Evolutionary conservation across 2,888 invertebrate species (phyloP).

Genomic region (Euplexia lucipara): DNA sequence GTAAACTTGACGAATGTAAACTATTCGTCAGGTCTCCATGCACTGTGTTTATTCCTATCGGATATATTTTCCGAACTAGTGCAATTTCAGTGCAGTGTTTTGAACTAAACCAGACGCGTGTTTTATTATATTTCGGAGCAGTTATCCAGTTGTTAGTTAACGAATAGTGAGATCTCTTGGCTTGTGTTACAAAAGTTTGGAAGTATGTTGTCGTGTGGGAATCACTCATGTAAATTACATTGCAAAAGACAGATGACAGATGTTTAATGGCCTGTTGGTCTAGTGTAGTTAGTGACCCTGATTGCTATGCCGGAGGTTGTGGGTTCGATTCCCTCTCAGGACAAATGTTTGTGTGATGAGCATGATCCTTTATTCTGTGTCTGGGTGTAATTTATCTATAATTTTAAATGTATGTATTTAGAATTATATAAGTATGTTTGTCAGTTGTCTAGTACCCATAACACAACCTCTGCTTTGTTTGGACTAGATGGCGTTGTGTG

Average conservation of each 20-base stretch:
- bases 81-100: slow-evolving; percentile 35
- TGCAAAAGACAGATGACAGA: neutral
- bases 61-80: slow-evolving; percentile 27
- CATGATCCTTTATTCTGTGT: too few species aligned
- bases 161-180: slow-evolving; percentile 17
- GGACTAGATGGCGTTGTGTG: too few species aligned
- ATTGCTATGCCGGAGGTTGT: too few species aligned
- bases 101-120: slow-evolving; percentile 21
- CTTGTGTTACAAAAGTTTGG: slow-evolving; percentile 11
- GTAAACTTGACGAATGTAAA: slow-evolving; percentile 63
- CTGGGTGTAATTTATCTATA: too few species aligned
- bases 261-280: too few species aligned
- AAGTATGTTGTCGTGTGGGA: neutral
- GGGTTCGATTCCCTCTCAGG: too few species aligned
- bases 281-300: too few species aligned
- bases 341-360: too few species aligned
- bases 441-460: too few species aligned
- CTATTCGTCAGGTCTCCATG: slow-evolving; percentile 56
- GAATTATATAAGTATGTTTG: too few species aligned
- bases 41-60: slow-evolving; percentile 51
- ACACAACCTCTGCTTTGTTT: too few species aligned
- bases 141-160: slow-evolving; percentile 13
- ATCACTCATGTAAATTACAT: slow-evolving; percentile 7
- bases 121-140: slow-evolving; percentile 33
- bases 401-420: too few species aligned